These are phyloP conservation scores for Tricholaema leucomelas DNA, from an alignment of 2,113 vertebrate species.

Conservation along the genomic window DNA sequence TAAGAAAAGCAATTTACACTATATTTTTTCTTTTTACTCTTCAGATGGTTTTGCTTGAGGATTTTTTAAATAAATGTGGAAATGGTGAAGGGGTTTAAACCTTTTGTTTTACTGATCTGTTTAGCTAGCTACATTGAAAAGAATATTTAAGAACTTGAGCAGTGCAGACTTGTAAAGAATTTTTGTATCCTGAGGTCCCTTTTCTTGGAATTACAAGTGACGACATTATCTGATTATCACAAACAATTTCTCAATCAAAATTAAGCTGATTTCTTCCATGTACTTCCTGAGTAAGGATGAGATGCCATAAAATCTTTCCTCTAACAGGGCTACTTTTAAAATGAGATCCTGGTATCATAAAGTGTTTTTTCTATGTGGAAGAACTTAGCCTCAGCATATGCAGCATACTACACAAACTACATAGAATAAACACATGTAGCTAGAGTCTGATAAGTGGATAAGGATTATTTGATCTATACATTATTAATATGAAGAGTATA, in stretches of 20 bases:
- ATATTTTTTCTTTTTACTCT: neutral
- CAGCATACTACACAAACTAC: neutral
- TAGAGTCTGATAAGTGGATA: neutral
- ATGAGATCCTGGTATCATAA: neutral
- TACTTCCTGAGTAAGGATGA: neutral
- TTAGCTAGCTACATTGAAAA: neutral
- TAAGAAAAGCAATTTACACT: neutral
- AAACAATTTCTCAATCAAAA: neutral
- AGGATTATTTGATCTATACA: neutral
- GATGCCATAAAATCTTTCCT: neutral
- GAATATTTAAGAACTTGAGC: conserved; percentile 31
- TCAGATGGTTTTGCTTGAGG: neutral
- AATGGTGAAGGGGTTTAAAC: neutral
- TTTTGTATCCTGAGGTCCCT: neutral
- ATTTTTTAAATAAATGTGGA: neutral
- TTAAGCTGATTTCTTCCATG: neutral
- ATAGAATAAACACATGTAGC: neutral
- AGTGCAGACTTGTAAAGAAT: neutral
- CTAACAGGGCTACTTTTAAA: neutral
- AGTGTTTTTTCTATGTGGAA: neutral
- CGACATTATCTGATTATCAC: fast-evolving
- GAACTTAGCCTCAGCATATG: neutral
- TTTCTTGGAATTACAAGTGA: neutral
- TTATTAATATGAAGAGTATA: neutral
- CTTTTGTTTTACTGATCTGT: neutral